Evolutionary conservation across 53 echinoderm and acorn worm species (phyloP).

Genomic region (Paracentrotus lividus): DNA sequence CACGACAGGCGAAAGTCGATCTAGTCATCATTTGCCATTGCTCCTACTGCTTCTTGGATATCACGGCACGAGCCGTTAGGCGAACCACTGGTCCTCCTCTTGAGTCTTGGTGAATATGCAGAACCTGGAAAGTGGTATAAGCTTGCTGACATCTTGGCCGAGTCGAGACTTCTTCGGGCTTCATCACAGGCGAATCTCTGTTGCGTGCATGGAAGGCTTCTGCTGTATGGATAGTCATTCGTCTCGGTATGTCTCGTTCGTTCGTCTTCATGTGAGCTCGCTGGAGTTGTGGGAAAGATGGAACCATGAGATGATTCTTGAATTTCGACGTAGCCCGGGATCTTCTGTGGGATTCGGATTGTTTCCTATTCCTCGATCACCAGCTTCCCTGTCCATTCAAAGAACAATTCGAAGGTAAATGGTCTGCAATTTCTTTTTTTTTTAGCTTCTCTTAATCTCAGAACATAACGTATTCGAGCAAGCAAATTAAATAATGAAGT

Average conservation of each 20-base stretch:
- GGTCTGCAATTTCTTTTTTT: too few relatives aligned
- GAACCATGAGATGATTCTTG: not conserved
- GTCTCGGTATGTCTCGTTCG: not conserved
- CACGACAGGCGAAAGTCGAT: too few relatives aligned
- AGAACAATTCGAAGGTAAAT: too few relatives aligned
- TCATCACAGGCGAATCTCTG: constrained; percentile 32
- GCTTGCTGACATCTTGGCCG: not conserved
- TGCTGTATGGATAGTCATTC: not conserved
- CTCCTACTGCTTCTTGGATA: too few relatives aligned
- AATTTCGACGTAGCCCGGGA: not conserved
- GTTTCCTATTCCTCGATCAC: not conserved
- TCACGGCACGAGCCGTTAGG: too few relatives aligned
- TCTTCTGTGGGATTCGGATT: not conserved
- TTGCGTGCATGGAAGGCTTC: not conserved
- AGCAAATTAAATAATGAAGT: too few relatives aligned
- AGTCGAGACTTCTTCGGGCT: constrained; percentile 20
- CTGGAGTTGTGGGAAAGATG: not conserved
- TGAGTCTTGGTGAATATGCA: not conserved
- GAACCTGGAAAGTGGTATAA: not conserved
- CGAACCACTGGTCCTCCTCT: not conserved
- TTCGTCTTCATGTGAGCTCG: not conserved
- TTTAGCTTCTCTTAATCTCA: too few relatives aligned
- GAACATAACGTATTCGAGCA: too few relatives aligned
- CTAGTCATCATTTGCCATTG: too few relatives aligned
- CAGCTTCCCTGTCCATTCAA: not conserved